Evolutionary conservation across 1,140 invertebrate genomes (phyloP).

Genomic region (Drosophila albomicans): DNA sequence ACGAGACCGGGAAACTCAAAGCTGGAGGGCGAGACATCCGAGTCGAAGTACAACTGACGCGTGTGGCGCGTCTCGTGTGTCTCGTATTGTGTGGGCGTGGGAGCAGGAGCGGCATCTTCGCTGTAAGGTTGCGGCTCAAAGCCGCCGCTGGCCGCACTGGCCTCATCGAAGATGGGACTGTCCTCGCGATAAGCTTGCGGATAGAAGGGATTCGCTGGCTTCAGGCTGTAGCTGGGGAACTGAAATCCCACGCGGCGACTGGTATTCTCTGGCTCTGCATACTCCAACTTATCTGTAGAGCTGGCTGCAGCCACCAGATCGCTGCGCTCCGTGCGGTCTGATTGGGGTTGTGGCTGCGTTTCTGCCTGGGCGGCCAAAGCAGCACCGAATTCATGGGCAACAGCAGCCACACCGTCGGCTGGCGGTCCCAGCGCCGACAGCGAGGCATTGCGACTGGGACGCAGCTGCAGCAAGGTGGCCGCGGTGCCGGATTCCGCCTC

Average conservation of each 20-base stretch:
- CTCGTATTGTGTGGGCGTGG: slow-evolving; percentile 58
- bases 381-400: slow-evolving; percentile 61
- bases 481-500: slow-evolving; percentile 31
- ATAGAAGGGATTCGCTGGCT: slow-evolving; percentile 73
- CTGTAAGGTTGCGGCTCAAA: slow-evolving; percentile 63
- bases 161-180: slow-evolving; percentile 76
- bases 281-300: slow-evolving; percentile 66
- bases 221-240: slow-evolving; percentile 82
- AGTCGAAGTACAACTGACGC: slow-evolving; percentile 75
- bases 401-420: slow-evolving; percentile 58
- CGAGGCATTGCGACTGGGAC: slow-evolving; percentile 68
- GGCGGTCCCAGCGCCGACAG: slow-evolving; percentile 66
- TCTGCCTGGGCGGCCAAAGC: slow-evolving; percentile 48
- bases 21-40: slow-evolving; percentile 55
- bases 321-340: slow-evolving; percentile 71
- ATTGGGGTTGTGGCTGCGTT: slow-evolving; percentile 9
- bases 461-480: slow-evolving; percentile 55
- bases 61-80: slow-evolving; percentile 69
- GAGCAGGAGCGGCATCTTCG: slow-evolving; percentile 51
- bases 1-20: slow-evolving; percentile 78
- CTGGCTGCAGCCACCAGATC: slow-evolving; percentile 61
- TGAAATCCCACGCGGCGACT: slow-evolving; percentile 81
- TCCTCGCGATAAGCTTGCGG: slow-evolving; percentile 84
- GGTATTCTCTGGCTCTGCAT: slow-evolving; percentile 64
- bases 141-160: slow-evolving; percentile 37